Conservation (phyloP, 1,140 invertebrate genomes). For the Chionoecetes opilio region DNA sequence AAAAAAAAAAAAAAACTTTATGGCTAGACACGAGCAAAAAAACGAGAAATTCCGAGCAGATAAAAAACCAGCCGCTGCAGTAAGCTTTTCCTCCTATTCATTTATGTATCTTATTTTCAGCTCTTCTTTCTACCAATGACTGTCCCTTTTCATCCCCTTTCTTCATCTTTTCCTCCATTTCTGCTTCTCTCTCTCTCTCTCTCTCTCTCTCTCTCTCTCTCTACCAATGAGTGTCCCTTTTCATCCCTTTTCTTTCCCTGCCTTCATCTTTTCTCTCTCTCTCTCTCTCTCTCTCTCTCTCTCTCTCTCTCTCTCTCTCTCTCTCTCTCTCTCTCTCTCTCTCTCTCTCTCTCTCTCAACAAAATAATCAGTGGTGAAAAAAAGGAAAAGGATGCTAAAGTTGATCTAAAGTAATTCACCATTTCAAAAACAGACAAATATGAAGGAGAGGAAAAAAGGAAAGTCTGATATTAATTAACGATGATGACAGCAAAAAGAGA, state of each 20-base stretch:
- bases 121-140: neutral
- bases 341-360: neutral
- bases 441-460: neutral
- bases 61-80: too few species aligned
- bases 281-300: neutral
- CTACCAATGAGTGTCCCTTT: too few species aligned
- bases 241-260: neutral
- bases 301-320: slow-evolving; percentile 21
- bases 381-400: neutral
- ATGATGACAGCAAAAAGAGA: neutral
- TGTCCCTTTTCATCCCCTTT: neutral
- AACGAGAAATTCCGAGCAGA: too few species aligned
- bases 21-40: too few species aligned
- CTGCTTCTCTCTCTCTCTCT: neutral
- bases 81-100: neutral
- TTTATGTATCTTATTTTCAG: neutral
- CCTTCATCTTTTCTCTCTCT: neutral
- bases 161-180: neutral
- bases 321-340: slow-evolving; percentile 13
- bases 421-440: neutral
- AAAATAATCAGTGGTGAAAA: neutral
- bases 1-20: too few species aligned
- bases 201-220: neutral
- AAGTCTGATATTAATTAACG: too few species aligned
- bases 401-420: too few species aligned